Evolutionary conservation across 2,888 invertebrate genomes (phyloP).

Genomic region (Pammene aurita): DNA sequence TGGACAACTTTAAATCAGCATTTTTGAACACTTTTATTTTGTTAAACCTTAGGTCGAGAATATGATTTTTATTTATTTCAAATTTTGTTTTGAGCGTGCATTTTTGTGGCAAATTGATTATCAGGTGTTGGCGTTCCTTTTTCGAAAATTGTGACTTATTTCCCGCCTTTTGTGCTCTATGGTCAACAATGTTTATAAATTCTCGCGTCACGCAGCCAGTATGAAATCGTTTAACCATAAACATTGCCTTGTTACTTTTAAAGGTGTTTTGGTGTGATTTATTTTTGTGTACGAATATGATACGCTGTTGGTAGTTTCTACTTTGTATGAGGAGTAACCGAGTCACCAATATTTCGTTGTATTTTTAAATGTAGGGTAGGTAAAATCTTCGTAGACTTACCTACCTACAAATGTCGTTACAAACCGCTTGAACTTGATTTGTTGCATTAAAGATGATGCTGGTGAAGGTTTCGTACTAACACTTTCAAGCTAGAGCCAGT

Average conservation of each 20-base stretch:
- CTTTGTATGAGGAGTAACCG: slow-evolving; percentile 15
- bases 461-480: no score
- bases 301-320: slow-evolving; percentile 19
- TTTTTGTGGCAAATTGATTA: slow-evolving; percentile 75
- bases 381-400: no score
- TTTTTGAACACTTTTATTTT: slow-evolving; percentile 35
- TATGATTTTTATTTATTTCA: slow-evolving; percentile 3
- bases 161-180: slow-evolving; percentile 38
- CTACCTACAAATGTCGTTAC: no score
- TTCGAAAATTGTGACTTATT: slow-evolving; percentile 42
- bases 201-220: slow-evolving; percentile 42
- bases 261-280: slow-evolving; percentile 32
- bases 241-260: slow-evolving; percentile 39
- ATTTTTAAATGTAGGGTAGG: background rate
- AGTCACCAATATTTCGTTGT: background rate
- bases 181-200: slow-evolving; percentile 39
- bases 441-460: no score
- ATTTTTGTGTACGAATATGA: slow-evolving; percentile 32
- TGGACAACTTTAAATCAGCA: slow-evolving; percentile 47
- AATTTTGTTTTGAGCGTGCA: slow-evolving; percentile 49
- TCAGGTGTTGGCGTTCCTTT: slow-evolving; percentile 52
- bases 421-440: no score
- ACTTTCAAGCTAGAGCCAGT: no score
- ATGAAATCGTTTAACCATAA: slow-evolving; percentile 51
- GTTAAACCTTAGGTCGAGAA: slow-evolving; percentile 35